Conservation (phyloP, 2,888 invertebrate species). For the Xylota segnis region DNA sequence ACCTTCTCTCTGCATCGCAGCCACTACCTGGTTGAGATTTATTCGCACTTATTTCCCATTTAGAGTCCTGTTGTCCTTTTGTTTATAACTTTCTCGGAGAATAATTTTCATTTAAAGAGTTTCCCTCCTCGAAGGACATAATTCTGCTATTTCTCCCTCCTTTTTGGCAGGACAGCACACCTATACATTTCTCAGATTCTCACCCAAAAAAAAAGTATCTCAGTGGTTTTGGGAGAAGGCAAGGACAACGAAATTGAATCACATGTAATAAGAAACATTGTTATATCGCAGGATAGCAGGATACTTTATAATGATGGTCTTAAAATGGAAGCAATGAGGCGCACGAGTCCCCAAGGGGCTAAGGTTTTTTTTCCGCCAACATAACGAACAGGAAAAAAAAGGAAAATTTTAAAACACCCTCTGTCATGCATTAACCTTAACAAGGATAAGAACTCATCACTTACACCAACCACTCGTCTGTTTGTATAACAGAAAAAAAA, state of each 20-base stretch:
- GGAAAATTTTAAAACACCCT: neutral
- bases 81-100: conserved; percentile 1
- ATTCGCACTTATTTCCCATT: conserved; percentile 1
- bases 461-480: neutral
- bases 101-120: conserved; percentile 20
- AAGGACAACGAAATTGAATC: conserved; percentile 26
- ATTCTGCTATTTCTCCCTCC: neutral
- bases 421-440: conserved; percentile 34
- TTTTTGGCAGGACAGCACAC: neutral
- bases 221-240: neutral
- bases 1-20: neutral
- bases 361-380: neutral
- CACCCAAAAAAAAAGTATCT: neutral
- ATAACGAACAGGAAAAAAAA: neutral
- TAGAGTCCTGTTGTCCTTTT: neutral
- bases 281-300: conserved; percentile 12
- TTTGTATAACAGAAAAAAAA: neutral
- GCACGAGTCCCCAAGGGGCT: conserved; percentile 4
- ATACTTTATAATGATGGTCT: conserved; percentile 19
- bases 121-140: neutral
- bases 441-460: conserved; percentile 44
- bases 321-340: neutral
- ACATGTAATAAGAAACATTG: neutral
- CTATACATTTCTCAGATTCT: neutral
- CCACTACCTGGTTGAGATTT: conserved; percentile 3